These are phyloP conservation scores for Ferdinandea cuprea DNA, from an alignment of 2,888 invertebrate species.

Conservation along the genomic window DNA sequence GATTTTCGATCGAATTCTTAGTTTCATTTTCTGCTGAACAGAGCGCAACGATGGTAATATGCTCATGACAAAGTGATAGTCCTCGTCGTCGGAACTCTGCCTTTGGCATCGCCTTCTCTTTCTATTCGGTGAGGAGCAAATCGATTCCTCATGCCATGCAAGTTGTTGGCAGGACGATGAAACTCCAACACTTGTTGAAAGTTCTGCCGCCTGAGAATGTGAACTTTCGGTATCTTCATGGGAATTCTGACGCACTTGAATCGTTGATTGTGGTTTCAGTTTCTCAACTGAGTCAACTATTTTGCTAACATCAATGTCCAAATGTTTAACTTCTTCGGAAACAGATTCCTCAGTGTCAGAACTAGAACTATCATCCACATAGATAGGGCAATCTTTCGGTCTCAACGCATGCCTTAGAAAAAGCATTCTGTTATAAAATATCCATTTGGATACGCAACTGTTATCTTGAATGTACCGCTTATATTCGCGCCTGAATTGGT, in stretches of 20 bases:
- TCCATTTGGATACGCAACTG: slow-evolving; percentile 74
- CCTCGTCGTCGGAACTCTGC: slow-evolving; percentile 70
- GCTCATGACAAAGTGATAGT: slow-evolving; percentile 77
- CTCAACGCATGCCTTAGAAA: slow-evolving; percentile 73
- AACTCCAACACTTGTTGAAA: slow-evolving; percentile 36
- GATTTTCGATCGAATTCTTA: slow-evolving; percentile 71
- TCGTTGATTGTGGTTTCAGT: slow-evolving; percentile 38
- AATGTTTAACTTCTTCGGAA: not conserved
- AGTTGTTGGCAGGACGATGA: slow-evolving; percentile 24
- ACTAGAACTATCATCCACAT: too few relatives aligned
- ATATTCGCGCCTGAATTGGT: slow-evolving; percentile 76
- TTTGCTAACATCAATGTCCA: not conserved
- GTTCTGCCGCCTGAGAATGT: not conserved
- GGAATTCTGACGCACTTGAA: slow-evolving; percentile 52
- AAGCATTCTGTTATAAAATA: slow-evolving; percentile 75
- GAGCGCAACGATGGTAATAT: slow-evolving; percentile 75
- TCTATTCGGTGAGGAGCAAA: not conserved
- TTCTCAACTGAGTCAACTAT: not conserved
- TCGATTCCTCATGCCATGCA: not conserved
- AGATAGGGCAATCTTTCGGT: not conserved
- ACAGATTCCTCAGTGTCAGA: not conserved
- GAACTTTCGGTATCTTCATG: slow-evolving; percentile 11
- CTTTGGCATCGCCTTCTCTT: not conserved
- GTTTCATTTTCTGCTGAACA: slow-evolving; percentile 72
- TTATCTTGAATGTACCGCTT: slow-evolving; percentile 72